phyloP scores from a whole-genome alignment of 2,888 invertebrate species.

The Catocala sponsa region DNA sequence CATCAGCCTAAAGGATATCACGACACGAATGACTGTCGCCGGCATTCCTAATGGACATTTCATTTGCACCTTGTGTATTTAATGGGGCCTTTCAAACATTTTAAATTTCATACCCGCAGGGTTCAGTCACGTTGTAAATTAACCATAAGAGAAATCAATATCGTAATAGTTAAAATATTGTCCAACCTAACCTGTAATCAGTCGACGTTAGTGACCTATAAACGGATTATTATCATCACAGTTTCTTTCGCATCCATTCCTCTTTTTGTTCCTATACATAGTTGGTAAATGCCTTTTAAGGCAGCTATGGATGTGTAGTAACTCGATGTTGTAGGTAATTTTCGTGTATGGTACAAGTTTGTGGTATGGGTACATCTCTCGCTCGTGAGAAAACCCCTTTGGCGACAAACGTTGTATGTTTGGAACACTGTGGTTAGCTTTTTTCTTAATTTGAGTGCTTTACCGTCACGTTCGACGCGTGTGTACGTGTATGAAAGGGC shows the following conservation, averaged over 20 bases:
- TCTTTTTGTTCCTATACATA: neutral
- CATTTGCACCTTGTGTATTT: slow-evolving; percentile 56
- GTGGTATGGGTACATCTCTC: slow-evolving; percentile 29
- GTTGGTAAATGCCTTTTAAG: fast-evolving
- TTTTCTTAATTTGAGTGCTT: slow-evolving; percentile 49
- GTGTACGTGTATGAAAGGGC: slow-evolving; percentile 46
- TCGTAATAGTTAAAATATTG: slow-evolving; percentile 75
- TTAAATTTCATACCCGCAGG: slow-evolving; percentile 56
- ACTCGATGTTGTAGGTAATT: neutral
- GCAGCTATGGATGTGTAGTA: slow-evolving; percentile 16
- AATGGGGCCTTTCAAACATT: slow-evolving; percentile 66
- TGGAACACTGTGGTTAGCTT: slow-evolving; percentile 57
- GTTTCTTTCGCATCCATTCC: slow-evolving; percentile 13
- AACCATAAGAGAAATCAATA: slow-evolving; percentile 74
- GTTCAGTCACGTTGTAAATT: slow-evolving; percentile 64
- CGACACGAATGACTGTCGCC: neutral
- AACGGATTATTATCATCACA: neutral
- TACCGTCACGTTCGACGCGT: slow-evolving; percentile 53
- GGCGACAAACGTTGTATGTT: slow-evolving; percentile 66
- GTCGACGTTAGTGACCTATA: slow-evolving; percentile 52
- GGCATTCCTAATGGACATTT: slow-evolving; percentile 37
- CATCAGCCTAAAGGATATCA: neutral
- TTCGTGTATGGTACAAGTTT: slow-evolving; percentile 15
- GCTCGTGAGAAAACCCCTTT: slow-evolving; percentile 77
- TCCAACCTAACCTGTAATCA: slow-evolving; percentile 65